Percentiles rank a stretch among this genome's conserved stretches.
Conservation (phyloP, 2,797 vertebrate genomes). For the Eutrigla gurnardus region DNA sequence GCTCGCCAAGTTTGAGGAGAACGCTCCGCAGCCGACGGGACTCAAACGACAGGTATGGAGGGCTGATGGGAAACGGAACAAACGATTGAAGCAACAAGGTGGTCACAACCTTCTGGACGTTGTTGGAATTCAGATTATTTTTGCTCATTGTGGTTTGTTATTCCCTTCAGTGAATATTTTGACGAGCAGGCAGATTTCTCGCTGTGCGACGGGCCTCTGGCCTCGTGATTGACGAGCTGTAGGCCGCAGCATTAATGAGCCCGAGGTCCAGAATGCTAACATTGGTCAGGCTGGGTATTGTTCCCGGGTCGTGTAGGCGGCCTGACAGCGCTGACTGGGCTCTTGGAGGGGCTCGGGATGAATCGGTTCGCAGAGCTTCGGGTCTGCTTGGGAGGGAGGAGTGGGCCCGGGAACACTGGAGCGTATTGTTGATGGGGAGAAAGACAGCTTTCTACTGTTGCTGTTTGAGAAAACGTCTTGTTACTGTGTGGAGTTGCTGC, state of each 20-base stretch:
- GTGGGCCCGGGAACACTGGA: slow-evolving; percentile 58
- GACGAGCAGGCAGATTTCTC: slow-evolving; percentile 10
- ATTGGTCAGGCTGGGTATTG: slow-evolving; percentile 63
- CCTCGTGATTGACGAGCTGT: slow-evolving; percentile 46
- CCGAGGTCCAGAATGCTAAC: slow-evolving; percentile 56
- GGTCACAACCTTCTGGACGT: not conserved
- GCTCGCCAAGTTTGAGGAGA: slow-evolving; percentile 97
- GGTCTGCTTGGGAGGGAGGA: slow-evolving; percentile 46
- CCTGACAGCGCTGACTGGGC: slow-evolving; percentile 58
- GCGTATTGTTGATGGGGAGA: slow-evolving; percentile 48
- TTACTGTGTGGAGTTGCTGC: not conserved
- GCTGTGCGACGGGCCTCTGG: slow-evolving; percentile 11
- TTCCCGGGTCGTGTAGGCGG: slow-evolving; percentile 64
- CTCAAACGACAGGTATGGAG: slow-evolving; percentile 92
- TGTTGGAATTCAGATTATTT: not conserved
- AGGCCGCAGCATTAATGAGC: slow-evolving; percentile 52
- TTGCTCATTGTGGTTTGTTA: slow-evolving; percentile 24
- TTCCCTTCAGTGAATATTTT: not conserved
- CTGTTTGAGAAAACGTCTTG: slow-evolving; percentile 20
- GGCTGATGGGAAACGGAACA: no score
- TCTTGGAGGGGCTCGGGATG: slow-evolving; percentile 20
- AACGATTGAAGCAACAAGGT: not conserved
- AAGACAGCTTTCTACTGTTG: slow-evolving; percentile 14
- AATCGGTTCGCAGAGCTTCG: slow-evolving; percentile 48
- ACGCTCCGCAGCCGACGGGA: slow-evolving; percentile 88